phyloP scores from a whole-genome alignment of 2,797 vertebrate genomes.

The Tadarida brasiliensis region DNA sequence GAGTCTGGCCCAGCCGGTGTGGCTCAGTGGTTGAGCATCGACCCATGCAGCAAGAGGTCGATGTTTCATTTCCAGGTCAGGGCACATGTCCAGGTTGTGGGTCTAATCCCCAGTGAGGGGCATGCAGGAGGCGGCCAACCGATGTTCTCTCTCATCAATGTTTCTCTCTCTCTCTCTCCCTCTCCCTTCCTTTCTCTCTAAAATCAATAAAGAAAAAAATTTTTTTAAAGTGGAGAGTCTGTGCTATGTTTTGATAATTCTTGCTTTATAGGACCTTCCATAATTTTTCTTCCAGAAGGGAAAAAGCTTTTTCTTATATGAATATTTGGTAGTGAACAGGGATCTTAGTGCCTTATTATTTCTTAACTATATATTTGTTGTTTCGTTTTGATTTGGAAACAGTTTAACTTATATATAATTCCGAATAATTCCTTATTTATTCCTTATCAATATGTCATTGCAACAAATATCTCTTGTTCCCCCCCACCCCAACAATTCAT shows the following conservation, averaged over 20 bases:
- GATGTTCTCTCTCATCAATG: too few species aligned
- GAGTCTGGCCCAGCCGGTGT: too few species aligned
- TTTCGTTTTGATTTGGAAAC: constrained; percentile 7
- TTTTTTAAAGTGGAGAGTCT: neutral
- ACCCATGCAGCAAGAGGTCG: too few species aligned
- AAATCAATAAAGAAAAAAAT: neutral
- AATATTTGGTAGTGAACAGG: neutral
- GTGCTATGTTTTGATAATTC: neutral
- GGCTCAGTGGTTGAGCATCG: too few species aligned
- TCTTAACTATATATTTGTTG: constrained; percentile 35
- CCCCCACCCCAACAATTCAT: neutral
- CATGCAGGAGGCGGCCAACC: too few species aligned
- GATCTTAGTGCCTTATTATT: constrained; percentile 47
- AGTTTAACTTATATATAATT: neutral
- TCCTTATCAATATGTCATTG: neutral
- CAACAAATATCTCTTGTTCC: neutral
- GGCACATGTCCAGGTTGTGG: too few species aligned
- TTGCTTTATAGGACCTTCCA: neutral
- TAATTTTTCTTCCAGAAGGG: neutral
- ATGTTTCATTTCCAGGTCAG: too few species aligned
- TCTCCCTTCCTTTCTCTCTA: too few species aligned
- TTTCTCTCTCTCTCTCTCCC: too few species aligned
- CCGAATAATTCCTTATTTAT: neutral
- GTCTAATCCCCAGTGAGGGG: too few species aligned
- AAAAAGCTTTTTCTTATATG: neutral